Base-by-base conservation (phyloP, 2,888 invertebrate genomes). In the Disparrhopalites patrizii region DNA sequence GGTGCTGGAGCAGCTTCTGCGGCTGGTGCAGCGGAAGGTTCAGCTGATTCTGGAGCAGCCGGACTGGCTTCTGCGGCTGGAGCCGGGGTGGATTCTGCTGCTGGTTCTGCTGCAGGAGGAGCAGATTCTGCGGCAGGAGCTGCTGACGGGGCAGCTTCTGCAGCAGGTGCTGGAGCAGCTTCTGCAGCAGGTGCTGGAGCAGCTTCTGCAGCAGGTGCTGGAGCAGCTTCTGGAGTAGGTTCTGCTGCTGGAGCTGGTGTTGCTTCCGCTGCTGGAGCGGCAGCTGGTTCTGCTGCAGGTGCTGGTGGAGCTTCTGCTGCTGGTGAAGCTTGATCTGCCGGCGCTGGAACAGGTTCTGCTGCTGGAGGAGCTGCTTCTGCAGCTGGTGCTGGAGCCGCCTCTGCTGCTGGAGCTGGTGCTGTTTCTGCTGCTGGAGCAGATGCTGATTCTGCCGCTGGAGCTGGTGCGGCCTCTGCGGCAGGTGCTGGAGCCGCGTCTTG, bases 1-100 rank as follows among this genome's bases (percentile, higher is more conserved):
- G 79, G 27, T 10, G 38, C 36, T 7, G 36, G 8, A 36, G 36
- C 36, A 36, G 36, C 8, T 28, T 7, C 18, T 3, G 18, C 52
- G n/a, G 40, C 36, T 4, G 66, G 36, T 8, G 38, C 62, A 15
- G 57, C 33, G 15, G 64, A 13, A 40, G 47, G 40, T n/a, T 28
- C 54, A 10, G 56, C 20, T 7, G 15, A 40, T 55, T 10, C 25
- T 52, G 30, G 25, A 7, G 2, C 10, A 18, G 3, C 18, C 3
- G 18, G 50, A 25, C 40, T 38, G 2, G 66, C 30, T 28, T 3
- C 18, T 3, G 18, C 62, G 27, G 40, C 47, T 2, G 66, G 36
- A 7, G 38, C 58, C 52, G 40, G 36, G 23, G 33, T 51, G 43
- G 47, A 43, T 38, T 33, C 27, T 18, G 55, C n/a, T 7, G 66